These are phyloP conservation scores for Myripristis jacobus DNA, from an alignment of 2,797 vertebrate species.

Conservation along the genomic window DNA sequence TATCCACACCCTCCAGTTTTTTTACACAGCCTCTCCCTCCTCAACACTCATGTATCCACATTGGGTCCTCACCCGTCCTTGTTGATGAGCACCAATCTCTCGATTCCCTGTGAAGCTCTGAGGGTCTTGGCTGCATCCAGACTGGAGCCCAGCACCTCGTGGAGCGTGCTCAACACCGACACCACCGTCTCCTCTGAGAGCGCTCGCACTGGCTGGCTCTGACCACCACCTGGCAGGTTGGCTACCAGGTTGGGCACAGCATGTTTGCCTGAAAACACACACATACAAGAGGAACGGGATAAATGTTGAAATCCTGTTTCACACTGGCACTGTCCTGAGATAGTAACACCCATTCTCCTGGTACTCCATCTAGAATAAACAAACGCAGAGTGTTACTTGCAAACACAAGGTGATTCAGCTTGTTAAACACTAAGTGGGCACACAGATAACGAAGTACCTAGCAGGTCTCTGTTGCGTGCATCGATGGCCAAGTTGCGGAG, in stretches of 20 bases:
- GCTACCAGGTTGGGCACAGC: constrained; percentile 90
- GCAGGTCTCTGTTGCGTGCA: constrained; percentile 90
- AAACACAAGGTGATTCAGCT: too few relatives aligned
- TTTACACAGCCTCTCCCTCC: background rate
- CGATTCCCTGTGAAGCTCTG: constrained; percentile 92
- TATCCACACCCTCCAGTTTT: background rate
- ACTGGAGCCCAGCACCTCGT: constrained; percentile 92
- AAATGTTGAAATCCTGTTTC: too few relatives aligned
- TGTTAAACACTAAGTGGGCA: too few relatives aligned
- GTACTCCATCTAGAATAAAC: background rate
- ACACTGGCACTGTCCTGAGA: too few relatives aligned
- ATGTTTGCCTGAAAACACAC: constrained; percentile 86
- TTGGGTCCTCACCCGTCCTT: constrained; percentile 87
- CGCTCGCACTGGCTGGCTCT: constrained; percentile 88
- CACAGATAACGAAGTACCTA: constrained; percentile 82
- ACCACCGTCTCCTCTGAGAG: constrained; percentile 93
- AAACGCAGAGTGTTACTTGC: too few relatives aligned
- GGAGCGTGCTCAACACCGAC: constrained; percentile 92
- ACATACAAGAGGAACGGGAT: background rate
- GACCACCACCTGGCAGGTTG: constrained; percentile 90
- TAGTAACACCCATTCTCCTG: background rate
- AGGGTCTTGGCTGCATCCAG: constrained; percentile 93
- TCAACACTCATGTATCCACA: background rate
- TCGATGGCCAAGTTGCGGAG: constrained; percentile 96
- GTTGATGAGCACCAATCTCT: constrained; percentile 95